Conservation (phyloP, 2,113 vertebrate genomes). For the Chloropsis hardwickii region DNA sequence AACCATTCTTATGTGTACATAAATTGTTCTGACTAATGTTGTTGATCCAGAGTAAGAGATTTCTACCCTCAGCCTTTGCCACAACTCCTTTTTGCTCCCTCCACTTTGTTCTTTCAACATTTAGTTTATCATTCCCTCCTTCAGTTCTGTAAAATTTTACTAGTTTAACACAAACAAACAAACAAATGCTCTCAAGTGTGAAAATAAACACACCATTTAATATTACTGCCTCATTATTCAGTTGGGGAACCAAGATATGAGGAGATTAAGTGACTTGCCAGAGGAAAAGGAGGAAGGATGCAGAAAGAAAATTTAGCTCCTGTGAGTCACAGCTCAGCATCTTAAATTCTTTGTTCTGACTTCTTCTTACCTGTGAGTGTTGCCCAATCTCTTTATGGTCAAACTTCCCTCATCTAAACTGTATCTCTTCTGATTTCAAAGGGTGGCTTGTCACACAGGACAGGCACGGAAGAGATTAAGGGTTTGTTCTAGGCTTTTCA, state of each 20-base stretch:
- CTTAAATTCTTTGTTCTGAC: conserved; percentile 22
- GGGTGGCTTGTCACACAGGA: conserved; percentile 23
- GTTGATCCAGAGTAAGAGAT: not conserved
- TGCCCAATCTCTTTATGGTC: not conserved
- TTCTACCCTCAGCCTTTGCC: not conserved
- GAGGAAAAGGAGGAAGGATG: conserved; percentile 14
- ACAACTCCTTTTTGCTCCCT: not conserved
- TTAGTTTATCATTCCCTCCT: not conserved
- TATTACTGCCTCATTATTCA: conserved; percentile 13
- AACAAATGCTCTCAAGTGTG: not conserved
- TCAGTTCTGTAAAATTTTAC: not conserved
- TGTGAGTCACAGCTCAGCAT: conserved; percentile 29
- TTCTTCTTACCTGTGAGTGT: conserved; percentile 19
- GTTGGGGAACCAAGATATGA: not conserved
- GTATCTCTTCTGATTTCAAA: conserved; percentile 12
- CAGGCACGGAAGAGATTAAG: not conserved
- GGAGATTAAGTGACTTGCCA: conserved; percentile 1
- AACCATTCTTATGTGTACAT: not conserved
- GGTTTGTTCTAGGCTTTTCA: conserved; percentile 7
- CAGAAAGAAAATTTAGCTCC: conserved; percentile 17
- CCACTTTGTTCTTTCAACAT: not conserved
- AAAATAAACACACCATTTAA: not conserved
- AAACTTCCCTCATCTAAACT: not conserved
- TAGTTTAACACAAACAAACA: not conserved
- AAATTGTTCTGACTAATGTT: not conserved